A percentile compares a stretch with the other conserved stretches of the same genome.
Evolutionary conservation across 2,888 invertebrate genomes (phyloP).

Genomic region (Erebia epiphron): DNA sequence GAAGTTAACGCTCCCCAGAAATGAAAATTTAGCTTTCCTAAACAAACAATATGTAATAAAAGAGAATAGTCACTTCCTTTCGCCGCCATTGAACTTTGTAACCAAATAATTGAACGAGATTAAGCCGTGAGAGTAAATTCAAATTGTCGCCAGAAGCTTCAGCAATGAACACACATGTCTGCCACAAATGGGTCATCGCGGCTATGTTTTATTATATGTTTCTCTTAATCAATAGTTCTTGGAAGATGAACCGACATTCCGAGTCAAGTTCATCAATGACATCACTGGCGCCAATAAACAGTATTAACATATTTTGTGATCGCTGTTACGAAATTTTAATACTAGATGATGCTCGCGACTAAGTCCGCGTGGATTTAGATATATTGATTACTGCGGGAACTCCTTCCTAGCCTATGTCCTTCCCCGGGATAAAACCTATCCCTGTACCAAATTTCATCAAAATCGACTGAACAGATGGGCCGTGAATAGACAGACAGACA

Average conservation of each 20-base stretch:
- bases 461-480: too few species aligned
- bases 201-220: conserved; percentile 32
- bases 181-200: conserved; percentile 35
- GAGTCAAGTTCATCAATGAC: conserved; percentile 3
- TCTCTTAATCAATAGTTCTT: conserved; percentile 36
- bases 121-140: conserved; percentile 30
- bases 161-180: conserved; percentile 27
- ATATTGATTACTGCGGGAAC: too few species aligned
- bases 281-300: not conserved
- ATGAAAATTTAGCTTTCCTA: conserved; percentile 14
- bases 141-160: conserved; percentile 19
- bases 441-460: too few species aligned
- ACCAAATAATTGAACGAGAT: conserved; percentile 30
- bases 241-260: conserved; percentile 29
- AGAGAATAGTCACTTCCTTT: conserved; percentile 26
- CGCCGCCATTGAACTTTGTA: conserved; percentile 34
- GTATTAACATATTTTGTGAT: not conserved
- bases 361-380: too few species aligned
- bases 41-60: conserved; percentile 29
- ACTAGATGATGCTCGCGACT: too few species aligned
- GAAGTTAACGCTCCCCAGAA: too few species aligned
- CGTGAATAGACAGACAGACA: too few species aligned
- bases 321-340: not conserved
- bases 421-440: too few species aligned
- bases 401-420: too few species aligned